Evolutionary conservation across 2,113 vertebrate genomes (phyloP), one percentile per base, ranked within the genome.

Genomic region (Bombycilla garrulus): DNA sequence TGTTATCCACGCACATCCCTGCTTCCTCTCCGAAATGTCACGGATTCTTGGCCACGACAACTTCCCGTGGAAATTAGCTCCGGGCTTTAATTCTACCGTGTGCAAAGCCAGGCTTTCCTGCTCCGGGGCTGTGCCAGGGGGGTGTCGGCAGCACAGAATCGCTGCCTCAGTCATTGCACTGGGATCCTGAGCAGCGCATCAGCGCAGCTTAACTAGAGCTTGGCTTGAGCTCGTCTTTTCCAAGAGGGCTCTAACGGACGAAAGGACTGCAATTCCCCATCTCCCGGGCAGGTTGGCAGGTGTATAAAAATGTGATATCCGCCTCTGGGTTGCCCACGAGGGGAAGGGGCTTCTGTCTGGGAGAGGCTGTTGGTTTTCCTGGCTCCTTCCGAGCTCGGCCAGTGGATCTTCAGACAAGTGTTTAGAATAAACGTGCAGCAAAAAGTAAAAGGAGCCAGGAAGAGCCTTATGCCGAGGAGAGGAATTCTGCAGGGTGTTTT

Each of bases 11-110:
- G 23, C 79, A 35, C 62, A 17, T 23, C 54, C 51, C 53, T 15
- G 72, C 60, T 96, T 93, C 95, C 93, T 94, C 80, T 74, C 92
- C 0, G 35, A 93, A 94, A 76, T 80, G 66, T 93, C 94, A 87
- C 67, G 21, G 56, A 88, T 93, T 96, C 93, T 96, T 95, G 95
- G 93, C 93, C 70, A 42, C 15, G 0, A 15, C 40, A 23, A 11
- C 81, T 96, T 96, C 93, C 92, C 2, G 11, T 62, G 92, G 79
- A 95, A 91, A 79, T 72, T 26, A 21, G 54, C 79, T 87, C 74
- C 48, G 6, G 5, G 14, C 80, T 86, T 65, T 86, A 36, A 60
- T 21, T 45, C 29, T 25, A 51, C 76, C 21, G 72, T 72, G 93
- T 91, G 73, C 45, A 56, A 36, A 42, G 19, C 36, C 58, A 4